A percentile compares a stretch with the other conserved stretches of the same genome.
Conservation (phyloP, 2,797 vertebrate genomes). For the Sebastes trivittatus region DNA sequence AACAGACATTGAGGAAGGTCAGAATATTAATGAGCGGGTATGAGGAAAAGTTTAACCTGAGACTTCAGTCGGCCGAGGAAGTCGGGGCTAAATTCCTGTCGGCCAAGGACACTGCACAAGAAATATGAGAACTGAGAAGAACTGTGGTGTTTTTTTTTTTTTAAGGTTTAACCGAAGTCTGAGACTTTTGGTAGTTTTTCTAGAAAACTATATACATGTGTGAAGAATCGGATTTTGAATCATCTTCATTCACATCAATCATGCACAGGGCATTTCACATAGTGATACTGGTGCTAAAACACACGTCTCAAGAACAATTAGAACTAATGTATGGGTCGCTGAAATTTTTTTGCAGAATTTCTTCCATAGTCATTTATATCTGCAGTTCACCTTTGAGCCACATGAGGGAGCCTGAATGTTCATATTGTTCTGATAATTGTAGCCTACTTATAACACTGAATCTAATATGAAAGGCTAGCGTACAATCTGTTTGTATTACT, state of each 20-base stretch:
- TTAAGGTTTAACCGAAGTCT: neutral
- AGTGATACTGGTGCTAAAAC: neutral
- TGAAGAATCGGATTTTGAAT: neutral
- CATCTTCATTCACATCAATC: neutral
- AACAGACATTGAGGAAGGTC: constrained; percentile 6
- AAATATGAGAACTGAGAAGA: neutral
- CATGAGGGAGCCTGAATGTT: no score
- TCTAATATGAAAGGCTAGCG: no score
- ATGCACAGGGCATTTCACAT: neutral
- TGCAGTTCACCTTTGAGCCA: no score
- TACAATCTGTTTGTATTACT: no score
- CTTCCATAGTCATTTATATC: no score
- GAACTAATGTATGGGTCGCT: neutral
- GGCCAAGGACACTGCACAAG: constrained; percentile 23
- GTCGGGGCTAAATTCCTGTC: constrained; percentile 7
- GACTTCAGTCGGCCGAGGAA: constrained; percentile 4
- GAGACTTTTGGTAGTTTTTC: neutral
- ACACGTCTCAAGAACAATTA: neutral
- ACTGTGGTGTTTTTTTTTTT: neutral
- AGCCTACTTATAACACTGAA: no score
- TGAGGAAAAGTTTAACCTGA: constrained; percentile 25
- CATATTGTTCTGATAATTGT: no score
- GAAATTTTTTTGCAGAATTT: no score
- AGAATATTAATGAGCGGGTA: constrained; percentile 38
- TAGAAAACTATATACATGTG: neutral